Evolutionary conservation across 2,888 invertebrate species (phyloP).

Genomic region (Brachyptera risi): DNA sequence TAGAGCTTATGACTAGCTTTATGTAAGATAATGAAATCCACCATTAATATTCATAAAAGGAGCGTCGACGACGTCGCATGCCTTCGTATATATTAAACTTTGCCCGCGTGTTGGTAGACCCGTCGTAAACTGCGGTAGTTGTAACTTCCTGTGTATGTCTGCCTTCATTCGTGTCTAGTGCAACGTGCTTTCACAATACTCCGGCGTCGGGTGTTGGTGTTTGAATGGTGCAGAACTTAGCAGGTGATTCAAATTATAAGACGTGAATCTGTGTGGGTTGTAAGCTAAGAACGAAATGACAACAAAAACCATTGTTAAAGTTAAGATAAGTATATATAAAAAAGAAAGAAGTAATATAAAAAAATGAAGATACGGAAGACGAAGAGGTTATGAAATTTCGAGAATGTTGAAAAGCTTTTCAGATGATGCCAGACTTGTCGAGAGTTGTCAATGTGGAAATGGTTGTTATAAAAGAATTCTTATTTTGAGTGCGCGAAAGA

Average conservation of each 20-base stretch:
- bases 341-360: no score
- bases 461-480: not conserved
- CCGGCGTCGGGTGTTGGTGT: not conserved
- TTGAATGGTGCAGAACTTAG: not conserved
- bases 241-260: no score
- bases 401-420: not conserved
- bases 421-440: not conserved
- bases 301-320: no score
- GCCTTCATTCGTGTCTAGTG: not conserved
- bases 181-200: not conserved
- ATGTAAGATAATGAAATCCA: constrained; percentile 22
- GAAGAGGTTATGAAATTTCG: not conserved
- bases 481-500: not conserved
- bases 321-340: no score
- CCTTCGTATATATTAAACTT: constrained; percentile 13
- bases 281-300: no score
- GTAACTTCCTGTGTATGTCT: not conserved
- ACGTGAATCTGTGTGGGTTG: no score
- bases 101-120: not conserved
- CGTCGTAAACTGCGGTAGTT: not conserved
- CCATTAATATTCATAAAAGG: constrained; percentile 22
- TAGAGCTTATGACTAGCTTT: constrained; percentile 23
- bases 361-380: no score
- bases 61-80: not conserved
- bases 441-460: no score